Percentiles rank a stretch among this genome's conserved stretches.
Evolutionary conservation across 1,140 invertebrate genomes (phyloP).

Genomic region (Meteorus sp.): DNA sequence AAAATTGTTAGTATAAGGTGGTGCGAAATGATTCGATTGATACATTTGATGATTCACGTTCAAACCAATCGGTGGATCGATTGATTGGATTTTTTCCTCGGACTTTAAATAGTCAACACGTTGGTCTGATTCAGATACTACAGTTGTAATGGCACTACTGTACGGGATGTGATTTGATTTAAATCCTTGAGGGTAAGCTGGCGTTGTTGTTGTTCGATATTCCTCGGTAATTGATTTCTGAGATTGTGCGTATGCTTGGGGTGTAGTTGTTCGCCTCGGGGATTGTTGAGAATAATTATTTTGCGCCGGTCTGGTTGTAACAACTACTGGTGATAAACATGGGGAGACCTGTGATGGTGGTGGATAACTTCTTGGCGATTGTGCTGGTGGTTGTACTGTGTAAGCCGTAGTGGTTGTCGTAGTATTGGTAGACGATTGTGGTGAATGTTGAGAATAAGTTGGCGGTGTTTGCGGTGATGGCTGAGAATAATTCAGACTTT

Average conservation of each 20-base stretch:
- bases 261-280: constrained; percentile 24
- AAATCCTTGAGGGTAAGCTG: constrained; percentile 40
- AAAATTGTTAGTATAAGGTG: constrained; percentile 45
- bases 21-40: constrained; percentile 40
- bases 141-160: constrained; percentile 23
- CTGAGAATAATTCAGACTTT: constrained; percentile 39
- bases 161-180: constrained; percentile 45
- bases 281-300: constrained; percentile 35
- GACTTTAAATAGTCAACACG: constrained; percentile 43
- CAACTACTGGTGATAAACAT: not conserved
- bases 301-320: not conserved
- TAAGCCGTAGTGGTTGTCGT: constrained; percentile 36
- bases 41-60: constrained; percentile 49
- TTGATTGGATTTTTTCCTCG: constrained; percentile 40
- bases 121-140: constrained; percentile 38
- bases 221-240: constrained; percentile 31
- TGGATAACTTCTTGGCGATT: constrained; percentile 27
- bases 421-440: constrained; percentile 27
- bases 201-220: constrained; percentile 28
- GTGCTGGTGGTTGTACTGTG: constrained; percentile 30
- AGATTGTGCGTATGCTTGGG: constrained; percentile 29
- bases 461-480: constrained; percentile 40
- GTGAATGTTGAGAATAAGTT: constrained; percentile 42
- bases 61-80: constrained; percentile 37
- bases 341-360: constrained; percentile 20